Conservation (phyloP, 2,797 vertebrate genomes). For the Dendrocincla tyrannina region DNA sequence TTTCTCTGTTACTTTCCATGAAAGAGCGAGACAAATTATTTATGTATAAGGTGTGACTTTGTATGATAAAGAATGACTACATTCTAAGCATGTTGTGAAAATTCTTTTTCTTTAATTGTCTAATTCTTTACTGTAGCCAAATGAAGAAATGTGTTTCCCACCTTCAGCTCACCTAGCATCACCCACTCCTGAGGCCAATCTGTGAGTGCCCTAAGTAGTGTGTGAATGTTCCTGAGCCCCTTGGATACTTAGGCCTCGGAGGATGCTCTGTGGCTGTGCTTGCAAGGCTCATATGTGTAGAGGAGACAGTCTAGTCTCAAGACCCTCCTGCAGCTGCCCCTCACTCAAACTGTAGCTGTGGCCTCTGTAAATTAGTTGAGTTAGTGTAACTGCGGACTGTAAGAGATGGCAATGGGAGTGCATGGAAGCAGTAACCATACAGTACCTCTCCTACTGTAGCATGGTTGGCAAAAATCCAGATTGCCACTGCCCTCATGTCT, state of each 20-base stretch:
- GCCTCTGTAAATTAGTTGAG: background rate
- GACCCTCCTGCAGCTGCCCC: background rate
- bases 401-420: background rate
- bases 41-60: constrained; percentile 31
- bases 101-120: background rate
- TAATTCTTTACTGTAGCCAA: background rate
- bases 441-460: background rate
- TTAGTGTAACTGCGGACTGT: background rate
- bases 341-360: background rate
- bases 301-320: background rate
- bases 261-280: background rate
- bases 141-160: background rate
- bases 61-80: constrained; percentile 20
- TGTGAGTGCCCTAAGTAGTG: background rate
- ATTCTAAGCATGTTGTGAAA: background rate
- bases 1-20: constrained; percentile 71
- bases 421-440: background rate
- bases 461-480: background rate
- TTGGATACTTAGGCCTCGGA: background rate
- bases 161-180: background rate
- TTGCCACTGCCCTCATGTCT: accelerated
- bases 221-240: background rate
- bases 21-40: constrained; percentile 62
- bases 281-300: background rate
- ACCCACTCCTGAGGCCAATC: background rate